Evolutionary conservation across 2,888 invertebrate species (phyloP).

Genomic region (Ornithoptera alexandrae): DNA sequence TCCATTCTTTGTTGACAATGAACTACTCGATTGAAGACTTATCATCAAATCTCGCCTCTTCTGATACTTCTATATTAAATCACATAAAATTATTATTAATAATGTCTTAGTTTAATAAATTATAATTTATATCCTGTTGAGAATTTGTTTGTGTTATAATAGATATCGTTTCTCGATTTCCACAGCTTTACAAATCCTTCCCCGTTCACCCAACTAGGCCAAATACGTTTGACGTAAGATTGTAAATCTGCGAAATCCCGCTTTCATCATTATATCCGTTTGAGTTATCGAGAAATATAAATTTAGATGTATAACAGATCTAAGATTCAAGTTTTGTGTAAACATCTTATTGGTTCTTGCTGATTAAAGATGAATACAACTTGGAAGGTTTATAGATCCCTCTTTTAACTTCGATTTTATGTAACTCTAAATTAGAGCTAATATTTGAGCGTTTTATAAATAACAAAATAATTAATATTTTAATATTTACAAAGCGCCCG

Average conservation of each 20-base stretch:
- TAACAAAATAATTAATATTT: conserved; percentile 1
- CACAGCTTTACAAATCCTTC: conserved; percentile 21
- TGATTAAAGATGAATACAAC: conserved; percentile 21
- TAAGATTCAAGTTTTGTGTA: conserved; percentile 26
- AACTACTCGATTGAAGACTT: too few relatives aligned
- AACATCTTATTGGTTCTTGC: conserved; percentile 28
- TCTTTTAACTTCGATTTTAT: conserved; percentile 20
- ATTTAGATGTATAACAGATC: conserved; percentile 32
- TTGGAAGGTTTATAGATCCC: conserved; percentile 12
- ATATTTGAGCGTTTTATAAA: background rate
- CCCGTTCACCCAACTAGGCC: conserved; percentile 25
- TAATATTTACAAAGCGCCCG: background rate
- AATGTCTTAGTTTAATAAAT: background rate
- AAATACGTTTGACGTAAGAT: conserved; percentile 32
- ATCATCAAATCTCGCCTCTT: too few relatives aligned
- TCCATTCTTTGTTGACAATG: too few relatives aligned
- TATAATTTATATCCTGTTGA: background rate
- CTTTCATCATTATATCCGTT: conserved; percentile 36
- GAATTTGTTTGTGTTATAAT: conserved; percentile 27
- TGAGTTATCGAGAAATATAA: conserved; percentile 35
- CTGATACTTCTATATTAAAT: too few relatives aligned
- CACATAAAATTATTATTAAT: too few relatives aligned
- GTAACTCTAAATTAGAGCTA: background rate
- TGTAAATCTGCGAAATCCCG: conserved; percentile 34
- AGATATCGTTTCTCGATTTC: conserved; percentile 2